Base-by-base conservation (phyloP, 1,140 invertebrate genomes). In the Drosophila melanogaster region DNA sequence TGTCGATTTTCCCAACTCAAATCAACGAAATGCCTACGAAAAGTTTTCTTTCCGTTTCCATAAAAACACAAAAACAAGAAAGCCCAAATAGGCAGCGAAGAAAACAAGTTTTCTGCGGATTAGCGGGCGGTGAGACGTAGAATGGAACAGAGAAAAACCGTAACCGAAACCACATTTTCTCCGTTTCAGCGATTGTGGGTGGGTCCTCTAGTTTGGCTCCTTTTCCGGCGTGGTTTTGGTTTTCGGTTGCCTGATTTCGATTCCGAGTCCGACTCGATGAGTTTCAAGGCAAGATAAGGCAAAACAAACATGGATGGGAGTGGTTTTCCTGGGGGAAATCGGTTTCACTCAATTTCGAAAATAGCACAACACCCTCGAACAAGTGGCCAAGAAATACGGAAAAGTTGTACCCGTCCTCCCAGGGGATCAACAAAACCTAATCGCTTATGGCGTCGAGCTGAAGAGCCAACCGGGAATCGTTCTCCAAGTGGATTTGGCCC, bases 81-180 rank as follows among this genome's bases (percentile, higher is more conserved):
- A 53, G 14, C 22, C 66, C 37, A 70, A 66, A 59, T 57, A 58
- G 58, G 38, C 47, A 54, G 46, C 51, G 51, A 65, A 46, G 46
- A 35, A 87, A 83, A 79, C 79, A 87, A 87, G 84, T 78, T 83
- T 77, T 66, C 57, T 50, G 26, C 43, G 59, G 38, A 56, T 60
- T 54, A 51, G 17, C 15, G 51, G 57, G n/a, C 30, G 35, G 26
- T 35, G 46, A 60, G 54, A 37, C 57, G 24, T 43, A 40, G 44
- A 24, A 26, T 24, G 81, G 71, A 91, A 91, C 90, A 91, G 85
- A 85, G 78, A 91, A 91, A 91, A 83, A 91, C 90, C 90, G 90
- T 91, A 90, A 91, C 89, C 81, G 66, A 72, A 91, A 91, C 90
- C 90, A 76, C 90, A 91, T 90, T 90, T 91, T 91, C 90, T 83